A percentile compares a stretch with the other conserved stretches of the same genome.
Evolutionary conservation across 2,797 vertebrate species (phyloP).

Genomic region (Apodemus agrarius): DNA sequence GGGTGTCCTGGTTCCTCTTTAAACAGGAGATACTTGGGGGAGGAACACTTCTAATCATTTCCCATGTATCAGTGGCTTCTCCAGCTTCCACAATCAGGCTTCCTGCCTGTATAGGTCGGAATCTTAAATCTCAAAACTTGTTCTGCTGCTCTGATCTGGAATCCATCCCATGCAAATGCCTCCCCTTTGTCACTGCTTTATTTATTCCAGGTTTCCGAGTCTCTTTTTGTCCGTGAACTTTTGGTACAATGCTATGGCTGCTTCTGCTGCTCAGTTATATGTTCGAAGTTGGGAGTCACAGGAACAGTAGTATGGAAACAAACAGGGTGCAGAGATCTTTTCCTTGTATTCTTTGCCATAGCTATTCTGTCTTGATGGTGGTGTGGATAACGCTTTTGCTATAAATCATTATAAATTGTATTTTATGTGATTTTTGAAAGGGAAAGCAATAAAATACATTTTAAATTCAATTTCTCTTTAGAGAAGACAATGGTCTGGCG

Average conservation of each 20-base stretch:
- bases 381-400: neutral
- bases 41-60: slow-evolving; percentile 53
- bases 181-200: neutral
- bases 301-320: neutral
- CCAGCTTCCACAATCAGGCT: slow-evolving; percentile 60
- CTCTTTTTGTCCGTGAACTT: neutral
- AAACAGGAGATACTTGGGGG: slow-evolving; percentile 45
- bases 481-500: neutral
- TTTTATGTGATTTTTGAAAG: neutral
- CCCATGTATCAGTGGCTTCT: slow-evolving; percentile 20
- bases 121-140: slow-evolving; percentile 45
- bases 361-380: slow-evolving; percentile 2
- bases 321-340: neutral
- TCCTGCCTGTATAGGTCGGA: neutral
- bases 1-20: slow-evolving; percentile 54
- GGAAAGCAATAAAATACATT: slow-evolving; percentile 22
- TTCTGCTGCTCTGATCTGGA: neutral
- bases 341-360: neutral
- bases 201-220: neutral
- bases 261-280: neutral
- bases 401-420: neutral
- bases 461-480: neutral
- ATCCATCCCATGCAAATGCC: neutral
- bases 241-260: slow-evolving; percentile 22
- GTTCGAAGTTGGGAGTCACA: slow-evolving; percentile 8